Conservation (phyloP, 1,140 invertebrate genomes). For the Homarus americanus region DNA sequence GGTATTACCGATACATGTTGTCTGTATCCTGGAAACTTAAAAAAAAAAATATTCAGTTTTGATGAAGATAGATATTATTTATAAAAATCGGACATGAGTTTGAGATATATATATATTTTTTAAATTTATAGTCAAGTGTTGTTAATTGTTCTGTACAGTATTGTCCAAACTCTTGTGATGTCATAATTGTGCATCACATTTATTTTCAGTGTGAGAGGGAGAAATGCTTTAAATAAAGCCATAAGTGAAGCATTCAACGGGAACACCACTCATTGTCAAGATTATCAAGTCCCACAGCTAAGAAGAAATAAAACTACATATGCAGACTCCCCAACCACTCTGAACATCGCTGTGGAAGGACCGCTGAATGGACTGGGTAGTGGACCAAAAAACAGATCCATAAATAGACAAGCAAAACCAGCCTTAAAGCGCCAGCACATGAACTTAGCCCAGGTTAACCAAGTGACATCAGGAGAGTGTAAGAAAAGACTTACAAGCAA, state of each 20-base stretch:
- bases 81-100: too few relatives aligned
- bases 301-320: neutral
- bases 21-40: too few relatives aligned
- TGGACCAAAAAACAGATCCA: constrained; percentile 24
- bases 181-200: too few relatives aligned
- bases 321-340: constrained; percentile 18
- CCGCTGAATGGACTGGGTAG: constrained; percentile 39
- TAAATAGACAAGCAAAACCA: constrained; percentile 42
- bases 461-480: constrained; percentile 37
- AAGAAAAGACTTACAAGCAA: constrained; percentile 31
- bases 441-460: constrained; percentile 39
- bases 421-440: constrained; percentile 53
- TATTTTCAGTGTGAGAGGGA: constrained; percentile 55
- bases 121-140: too few relatives aligned
- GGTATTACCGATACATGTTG: too few relatives aligned
- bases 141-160: too few relatives aligned
- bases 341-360: constrained; percentile 32
- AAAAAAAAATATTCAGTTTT: too few relatives aligned
- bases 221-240: constrained; percentile 63
- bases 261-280: constrained; percentile 24
- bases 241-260: constrained; percentile 54
- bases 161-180: too few relatives aligned
- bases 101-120: too few relatives aligned
- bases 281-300: constrained; percentile 27
- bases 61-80: too few relatives aligned